Base-by-base conservation (phyloP, 2,888 invertebrate genomes). In the Melikaiella ostensackeni region DNA sequence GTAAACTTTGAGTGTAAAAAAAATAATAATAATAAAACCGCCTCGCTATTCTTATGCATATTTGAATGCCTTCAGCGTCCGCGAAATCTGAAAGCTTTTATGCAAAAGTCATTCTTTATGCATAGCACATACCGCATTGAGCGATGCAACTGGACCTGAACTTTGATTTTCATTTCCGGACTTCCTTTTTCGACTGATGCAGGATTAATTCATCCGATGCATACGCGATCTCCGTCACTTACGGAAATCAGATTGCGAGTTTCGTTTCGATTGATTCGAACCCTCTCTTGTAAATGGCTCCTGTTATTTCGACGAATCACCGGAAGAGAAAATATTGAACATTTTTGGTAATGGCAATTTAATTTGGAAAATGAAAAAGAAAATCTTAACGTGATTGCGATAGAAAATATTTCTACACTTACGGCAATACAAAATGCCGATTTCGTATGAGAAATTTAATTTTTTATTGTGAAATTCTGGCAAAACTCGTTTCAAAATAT, bases 151-250 rank as follows among this genome's bases (percentile, higher is more conserved):
- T 80, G 79, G 81, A 81, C 79, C 77, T 77, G 79, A 79, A 82
- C 79, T 82, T 83, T 79, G 82, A 84, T 84, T 84, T 83, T 80
- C 81, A 82, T 83, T 83, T 81, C 78, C 80, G 66, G 77, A 76
- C 77, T 79, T 75, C 78, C 76, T 80, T 77, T 74, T 55, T 76
- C 57, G 50, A 74, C 42, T 27, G 38, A 74, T 21, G 63, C 50
- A 62, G 74, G 80, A 79, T 82, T 83, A 80, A 84, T 84, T 83
- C 80, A 78, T 55, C 81, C 57, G 80, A 77, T 74, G 75, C 77
- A 74, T 70, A 74, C 73, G 73, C 76, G 76, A 81, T 79, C 74
- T 75, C 57, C 46, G 75, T 70, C 75, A 78, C 75, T 77, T 78
- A 78, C 62, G 64, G 75, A 76, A 74, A 42, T 27, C 27, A 46